A percentile compares a stretch with the other conserved stretches of the same genome.
phyloP scores from a whole-genome alignment of 1,140 invertebrate genomes.

The Drosophila nannoptera region DNA sequence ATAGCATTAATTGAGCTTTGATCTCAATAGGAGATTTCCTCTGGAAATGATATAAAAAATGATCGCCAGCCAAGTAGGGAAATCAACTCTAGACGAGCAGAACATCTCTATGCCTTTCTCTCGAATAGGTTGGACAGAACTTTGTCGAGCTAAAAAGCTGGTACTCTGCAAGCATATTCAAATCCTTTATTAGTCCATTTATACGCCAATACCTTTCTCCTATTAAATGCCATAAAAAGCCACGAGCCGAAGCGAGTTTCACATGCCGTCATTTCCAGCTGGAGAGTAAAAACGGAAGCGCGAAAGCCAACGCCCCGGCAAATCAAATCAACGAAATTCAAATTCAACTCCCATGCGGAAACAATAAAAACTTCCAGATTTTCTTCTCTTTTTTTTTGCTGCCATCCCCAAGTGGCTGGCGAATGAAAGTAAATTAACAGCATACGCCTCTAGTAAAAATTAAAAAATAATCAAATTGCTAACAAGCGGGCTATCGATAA shows the following conservation, averaged over 20 bases:
- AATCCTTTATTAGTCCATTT: slow-evolving; percentile 9
- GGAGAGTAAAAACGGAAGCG: slow-evolving; percentile 46
- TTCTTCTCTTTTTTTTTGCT: slow-evolving; percentile 4
- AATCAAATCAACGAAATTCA: slow-evolving; percentile 24
- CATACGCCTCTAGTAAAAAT: slow-evolving; percentile 25
- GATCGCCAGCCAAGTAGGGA: too few species aligned
- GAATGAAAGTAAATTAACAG: slow-evolving; percentile 70
- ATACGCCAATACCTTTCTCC: slow-evolving; percentile 12
- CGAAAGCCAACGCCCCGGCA: slow-evolving; percentile 34
- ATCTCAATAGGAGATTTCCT: too few species aligned
- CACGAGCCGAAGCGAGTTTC: slow-evolving; percentile 15
- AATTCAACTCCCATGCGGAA: slow-evolving; percentile 23
- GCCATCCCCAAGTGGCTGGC: slow-evolving; percentile 4
- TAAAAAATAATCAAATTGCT: slow-evolving; percentile 42
- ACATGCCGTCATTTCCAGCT: slow-evolving; percentile 1
- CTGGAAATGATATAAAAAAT: too few species aligned
- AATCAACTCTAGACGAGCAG: too few species aligned
- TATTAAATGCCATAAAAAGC: slow-evolving; percentile 11
- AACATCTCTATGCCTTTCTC: too few species aligned
- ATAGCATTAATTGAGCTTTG: background rate
- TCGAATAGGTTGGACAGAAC: too few species aligned
- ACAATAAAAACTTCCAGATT: slow-evolving; percentile 25
- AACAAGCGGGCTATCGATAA: slow-evolving; percentile 32
- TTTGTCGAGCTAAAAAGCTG: too few species aligned
- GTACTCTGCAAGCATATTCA: background rate